Evolutionary conservation across 2,888 invertebrate species (phyloP), one percentile per base, ranked within the genome.

Genomic region (Meiosimyza platycephala): DNA sequence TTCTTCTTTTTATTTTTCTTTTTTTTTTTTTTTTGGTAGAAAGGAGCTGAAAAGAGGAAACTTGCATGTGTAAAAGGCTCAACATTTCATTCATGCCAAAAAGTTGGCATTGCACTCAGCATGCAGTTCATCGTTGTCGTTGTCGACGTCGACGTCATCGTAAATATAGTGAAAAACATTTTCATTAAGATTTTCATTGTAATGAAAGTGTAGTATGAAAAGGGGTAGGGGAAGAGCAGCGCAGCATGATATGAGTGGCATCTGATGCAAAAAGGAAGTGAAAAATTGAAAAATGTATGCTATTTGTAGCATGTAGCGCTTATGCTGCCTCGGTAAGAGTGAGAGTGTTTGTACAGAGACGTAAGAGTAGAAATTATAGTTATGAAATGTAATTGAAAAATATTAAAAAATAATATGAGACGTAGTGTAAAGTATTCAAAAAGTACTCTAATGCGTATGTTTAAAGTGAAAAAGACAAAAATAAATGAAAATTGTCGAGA

Each of bases 141-240:
- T 40, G 28, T 28, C 28, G 40, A 40, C 40, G 40, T 40, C 63
- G 48, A 22, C n/a, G 2, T 16, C n/a, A 63, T 40, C 47, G 63
- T 40, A 16, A 48, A 63, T 40, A 47, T 47, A 48, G 63, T 63
- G 63, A 18, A 63, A 63, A 63, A 63, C 63, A 63, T 73, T 73
- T 73, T 73, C 70, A 70, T 73, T 73, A 70, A 65, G 54, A 69
- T 62, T 69, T 68, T 28, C 48, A 51, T 22, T 71, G 22, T 66
- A 16, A 13, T 57, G 28, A 22, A 50, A 16, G 33, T 15, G 6
- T n/a, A 33, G 59, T 12, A 28, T 33, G 18, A 11, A 67, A 16
- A 40, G 11, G 52, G 6, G 7, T 7, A 7, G 2, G 18, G 51
- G 52, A n/a, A 15, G 63, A n/a, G 15, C 15, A 28, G 28, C 28